Base-by-base conservation (phyloP, 37 sponge, comb jelly and placozoan genomes). In the Axinella damicornis region DNA sequence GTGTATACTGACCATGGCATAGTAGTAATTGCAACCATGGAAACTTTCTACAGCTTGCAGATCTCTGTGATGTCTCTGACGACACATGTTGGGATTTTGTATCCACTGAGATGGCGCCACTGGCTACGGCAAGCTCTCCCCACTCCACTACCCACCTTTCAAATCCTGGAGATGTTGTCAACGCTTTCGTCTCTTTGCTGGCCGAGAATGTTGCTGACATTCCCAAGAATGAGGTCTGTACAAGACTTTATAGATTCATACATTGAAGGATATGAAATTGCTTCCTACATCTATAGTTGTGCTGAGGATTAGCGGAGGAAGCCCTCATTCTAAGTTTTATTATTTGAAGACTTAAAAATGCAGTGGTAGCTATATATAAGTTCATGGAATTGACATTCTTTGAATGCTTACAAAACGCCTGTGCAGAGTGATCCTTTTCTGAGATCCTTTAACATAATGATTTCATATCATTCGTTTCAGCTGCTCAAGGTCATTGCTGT, bases 211-310 rank as follows among this genome's bases (percentile, higher is more conserved):
- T 61, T 22, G n/a, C 62, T 61, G 62, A 61, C 5, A 61, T 61
- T 61, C 62, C 62, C 62, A 61, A 11, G 14, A 61, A 61, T 25
- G 62, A 61, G 62, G 62, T 61, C 11, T 61, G 62, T 61, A 61
- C 15, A 15, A 19, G 57, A 56, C 57, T 19, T 56, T 19, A 19
- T 56, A 18, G 17, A 56, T 56, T 56, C 15, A 56, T 56, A 18
- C 57, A 15, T 18, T 56, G 15, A 56, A 18, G 18, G 15, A 56
- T 56, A 56, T 56, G 15, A n/a, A n/a, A n/a, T n/a, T n/a, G n/a
- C n/a, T n/a, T n/a, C n/a, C n/a, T n/a, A n/a, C n/a, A n/a, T n/a
- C n/a, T n/a, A n/a, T n/a, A n/a, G n/a, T n/a, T n/a, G n/a, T n/a
- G n/a, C n/a, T n/a, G n/a, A n/a, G n/a, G n/a, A n/a, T n/a, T n/a